Evolutionary conservation across 2,797 vertebrate species (phyloP).

Genomic region (Clarias platycephalus): DNA sequence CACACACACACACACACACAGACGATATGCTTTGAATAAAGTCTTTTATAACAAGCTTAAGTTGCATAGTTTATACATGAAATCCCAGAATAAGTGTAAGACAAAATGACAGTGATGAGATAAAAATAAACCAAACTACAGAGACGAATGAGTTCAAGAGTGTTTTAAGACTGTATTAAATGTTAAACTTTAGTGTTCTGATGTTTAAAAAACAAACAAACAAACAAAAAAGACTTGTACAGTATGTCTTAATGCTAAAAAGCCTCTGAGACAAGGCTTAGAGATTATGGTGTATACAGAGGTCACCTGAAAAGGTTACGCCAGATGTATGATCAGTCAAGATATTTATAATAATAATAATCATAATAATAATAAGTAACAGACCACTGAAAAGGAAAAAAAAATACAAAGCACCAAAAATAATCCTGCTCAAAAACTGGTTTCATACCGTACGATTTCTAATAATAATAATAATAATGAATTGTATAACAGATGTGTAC

Average conservation of each 20-base stretch:
- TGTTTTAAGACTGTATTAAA: conserved; percentile 45
- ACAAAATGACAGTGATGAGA: background rate
- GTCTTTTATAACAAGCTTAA: conserved; percentile 16
- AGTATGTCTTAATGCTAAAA: conserved; percentile 22
- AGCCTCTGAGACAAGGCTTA: background rate
- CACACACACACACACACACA: background rate
- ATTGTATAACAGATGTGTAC: background rate
- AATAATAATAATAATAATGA: too few relatives aligned
- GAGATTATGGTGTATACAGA: background rate
- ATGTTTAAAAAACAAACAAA: background rate
- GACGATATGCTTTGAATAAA: background rate
- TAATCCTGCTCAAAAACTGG: background rate
- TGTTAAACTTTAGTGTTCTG: conserved; percentile 49
- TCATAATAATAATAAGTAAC: background rate
- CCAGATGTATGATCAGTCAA: background rate
- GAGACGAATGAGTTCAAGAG: conserved; percentile 31
- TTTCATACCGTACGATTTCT: background rate
- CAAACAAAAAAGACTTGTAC: background rate
- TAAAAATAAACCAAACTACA: conserved; percentile 15
- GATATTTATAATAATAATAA: background rate
- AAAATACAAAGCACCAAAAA: background rate
- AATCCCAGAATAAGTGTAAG: conserved; percentile 15
- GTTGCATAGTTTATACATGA: conserved; percentile 46
- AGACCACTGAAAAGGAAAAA: background rate
- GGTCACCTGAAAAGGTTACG: background rate